Base-by-base conservation (phyloP, 1,140 invertebrate species). In the Scaptomyza montana region DNA sequence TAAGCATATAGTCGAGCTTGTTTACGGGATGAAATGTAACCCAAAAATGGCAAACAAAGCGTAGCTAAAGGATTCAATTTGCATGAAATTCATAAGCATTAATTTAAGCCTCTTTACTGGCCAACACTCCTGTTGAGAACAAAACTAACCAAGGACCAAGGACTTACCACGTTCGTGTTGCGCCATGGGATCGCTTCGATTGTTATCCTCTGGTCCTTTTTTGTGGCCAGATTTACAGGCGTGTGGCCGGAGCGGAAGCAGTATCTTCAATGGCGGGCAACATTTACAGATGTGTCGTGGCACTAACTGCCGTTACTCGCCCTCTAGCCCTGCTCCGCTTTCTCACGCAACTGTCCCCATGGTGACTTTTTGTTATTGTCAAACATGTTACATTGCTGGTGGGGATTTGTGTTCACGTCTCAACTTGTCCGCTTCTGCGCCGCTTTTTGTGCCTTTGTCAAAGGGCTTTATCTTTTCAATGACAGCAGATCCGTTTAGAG, bases 401-500 rank as follows among this genome's bases (percentile, higher is more conserved):
- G 72, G 64, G 67, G 61, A 76, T 63, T 79, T 84, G 61, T 73
- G 21, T 30, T 65, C 59, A 77, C 70, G 77, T 78, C 81, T 86
- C 74, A 85, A 80, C 72, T 80, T 80, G 69, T 86, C 69, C 69
- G 74, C 77, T 86, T 36, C 7, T 8, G 8, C 39, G 39, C 10
- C n/a, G 39, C 12, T 3, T 41, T 43, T 43, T 43, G 80, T 76
- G 81, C 78, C 62, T 70, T 73, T 87, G 75, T 87, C 67, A 84
- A 80, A 85, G 70, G 71, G 78, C 72, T 75, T 86, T 86, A 86
- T 87, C 82, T 75, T 82, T 86, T 68, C 63, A 81, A 78, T 86
- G 81, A 87, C 81, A 86, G 70, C 53, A 63, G 70, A 75, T 87
- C 67, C 78, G 71, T 56, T 81, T 75, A 61, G 36, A 1, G 45